Evolutionary conservation across 2,888 invertebrate genomes (phyloP), one percentile per base, ranked within the genome.

Genomic region (Euclidia mi): DNA sequence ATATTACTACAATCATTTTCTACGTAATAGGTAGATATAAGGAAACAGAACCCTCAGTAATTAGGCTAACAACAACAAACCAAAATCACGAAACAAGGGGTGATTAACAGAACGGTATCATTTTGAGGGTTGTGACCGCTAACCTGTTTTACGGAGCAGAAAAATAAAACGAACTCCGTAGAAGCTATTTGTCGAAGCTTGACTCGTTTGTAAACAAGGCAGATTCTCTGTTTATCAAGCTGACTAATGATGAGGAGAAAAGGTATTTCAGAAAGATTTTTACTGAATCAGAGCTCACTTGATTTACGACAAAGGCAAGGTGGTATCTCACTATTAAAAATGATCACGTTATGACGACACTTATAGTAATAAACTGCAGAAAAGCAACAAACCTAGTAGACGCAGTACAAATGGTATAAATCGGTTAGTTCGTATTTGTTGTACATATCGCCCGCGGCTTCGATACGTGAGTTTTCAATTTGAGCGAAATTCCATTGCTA

Each of bases 71-170:
- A 55, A 49, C 53, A 71, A 62, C 57, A 63, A 75, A 74, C 64
- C 63, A 66, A 42, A n/a, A 56, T 31, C 34, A 56, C 56, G 53
- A 70, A 72, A 65, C 70, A 69, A 73, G 57, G 47, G 56, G 52
- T 49, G 57, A 65, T 73, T 67, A 71, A 58, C 61, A 50, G 56
- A 65, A 63, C 60, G 51, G 60, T 67, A 69, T 67, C 53, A 67
- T 68, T 72, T 60, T 46, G 60, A 46, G 56, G 53, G 55, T 47
- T 31, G 58, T 57, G 44, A 59, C 64, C 56, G 20, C 56, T 49
- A 51, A 53, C 42, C 48, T 62, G 60, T 62, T 74, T 65, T 50
- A 74, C 46, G 52, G 37, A 71, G 56, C 65, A 71, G 65, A 71
- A 69, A 71, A 56, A 60, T 46, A 52, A 58, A 63, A 60, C 38